Evolutionary conservation across 2,113 vertebrate species (phyloP), one percentile per base, ranked within the genome.

Genomic region (Pelecanus crispus): DNA sequence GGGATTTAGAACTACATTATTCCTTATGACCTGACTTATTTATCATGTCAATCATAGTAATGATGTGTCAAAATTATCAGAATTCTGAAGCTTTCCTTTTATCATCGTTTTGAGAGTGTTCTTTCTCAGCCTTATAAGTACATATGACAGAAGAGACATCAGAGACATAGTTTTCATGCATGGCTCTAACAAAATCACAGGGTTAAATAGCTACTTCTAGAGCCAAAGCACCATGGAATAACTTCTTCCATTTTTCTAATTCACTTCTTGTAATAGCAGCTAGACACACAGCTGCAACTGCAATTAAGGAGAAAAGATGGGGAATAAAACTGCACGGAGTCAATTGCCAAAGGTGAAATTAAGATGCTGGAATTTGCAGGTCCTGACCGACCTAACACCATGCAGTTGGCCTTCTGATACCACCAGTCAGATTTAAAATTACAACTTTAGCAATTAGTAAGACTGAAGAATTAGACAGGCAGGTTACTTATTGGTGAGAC

Each of bases 1-100:
- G 94, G 92, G 88, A 95, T 87, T 94, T 97, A 96, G 92, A 86
- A 40, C 90, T 93, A 79, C 77, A 96, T 97, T 95, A 96, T 97
- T 94, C 96, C 88, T 95, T 88, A 90, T 94, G 96, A 97, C 97
- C 97, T 96, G 97, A 96, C 96, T 92, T 96, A 97, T 98, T 98
- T 98, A 96, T 93, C 92, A 86, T 95, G 96, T 97, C 96, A 97
- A 94, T 98, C 97, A 96, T 14, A 89, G 83, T 96, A 97, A 97
- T 94, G 97, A 95, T 97, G 94, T 97, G 86, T 83, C 95, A 92
- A 88, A 94, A 92, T 94, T 95, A 91, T 96, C 89, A 86, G 77
- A 90, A 52, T 81, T 82, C 75, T 94, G 81, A 90, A 84, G 85
- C 56, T 81, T 95, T 89, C 93, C 70, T 61, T 93, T 86, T 83